Conservation (phyloP, 2,113 vertebrate species). For the Aleadryas rufinucha region DNA sequence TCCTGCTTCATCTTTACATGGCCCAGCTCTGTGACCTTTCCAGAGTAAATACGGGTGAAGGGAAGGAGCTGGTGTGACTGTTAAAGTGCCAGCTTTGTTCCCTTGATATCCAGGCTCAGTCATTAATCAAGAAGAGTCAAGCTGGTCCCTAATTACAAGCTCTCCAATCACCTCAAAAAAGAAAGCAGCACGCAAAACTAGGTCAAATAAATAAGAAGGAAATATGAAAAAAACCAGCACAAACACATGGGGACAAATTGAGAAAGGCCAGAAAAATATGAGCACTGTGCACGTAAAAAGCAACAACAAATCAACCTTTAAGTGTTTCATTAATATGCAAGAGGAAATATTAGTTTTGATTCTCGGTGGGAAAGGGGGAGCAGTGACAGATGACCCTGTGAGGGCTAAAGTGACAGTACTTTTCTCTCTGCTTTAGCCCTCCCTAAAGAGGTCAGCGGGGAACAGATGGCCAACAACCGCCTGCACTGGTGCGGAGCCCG, state of each 20-base stretch:
- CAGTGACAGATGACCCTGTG: not conserved
- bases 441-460: slow-evolving; percentile 8
- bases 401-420: not conserved
- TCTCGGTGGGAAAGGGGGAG: not conserved
- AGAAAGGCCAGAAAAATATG: not conserved
- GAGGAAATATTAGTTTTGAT: not conserved
- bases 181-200: not conserved
- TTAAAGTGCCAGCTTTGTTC: not conserved
- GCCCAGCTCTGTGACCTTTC: not conserved
- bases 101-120: not conserved
- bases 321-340: not conserved
- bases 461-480: slow-evolving; percentile 24
- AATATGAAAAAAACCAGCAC: not conserved
- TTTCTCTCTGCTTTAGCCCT: not conserved
- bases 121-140: slow-evolving; percentile 25
- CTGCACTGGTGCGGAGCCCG: not conserved
- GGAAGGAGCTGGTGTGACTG: not conserved
- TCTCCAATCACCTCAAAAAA: slow-evolving; percentile 22
- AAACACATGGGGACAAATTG: not conserved
- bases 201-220: slow-evolving; percentile 5
- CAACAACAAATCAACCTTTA: not conserved
- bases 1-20: not conserved
- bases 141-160: slow-evolving; percentile 2
- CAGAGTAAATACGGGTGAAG: not conserved
- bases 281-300: not conserved